Base-by-base conservation (phyloP, 1,140 invertebrate genomes). In the Agrypnia vestita region DNA sequence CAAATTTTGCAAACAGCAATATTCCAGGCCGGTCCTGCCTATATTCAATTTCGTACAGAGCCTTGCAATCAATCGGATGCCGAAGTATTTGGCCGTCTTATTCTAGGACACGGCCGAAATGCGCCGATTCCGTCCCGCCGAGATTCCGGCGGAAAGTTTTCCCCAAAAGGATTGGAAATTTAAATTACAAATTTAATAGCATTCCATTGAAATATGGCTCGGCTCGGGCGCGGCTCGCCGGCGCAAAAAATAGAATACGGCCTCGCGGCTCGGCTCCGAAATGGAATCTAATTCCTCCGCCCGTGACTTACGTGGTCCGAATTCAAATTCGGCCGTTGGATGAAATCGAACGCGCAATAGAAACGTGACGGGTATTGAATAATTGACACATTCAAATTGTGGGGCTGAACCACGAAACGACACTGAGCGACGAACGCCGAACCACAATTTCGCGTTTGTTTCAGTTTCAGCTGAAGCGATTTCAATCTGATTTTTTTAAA, bases 311-410 rank as follows among this genome's bases (percentile, higher is more conserved):
- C 21, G 46, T 21, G 67, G 15, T 71, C 47, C n/a, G 46, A 71
- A 71, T 71, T 71, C 3, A 71, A 71, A 49, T 71, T 71, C 47
- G 59, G 21, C 10, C 9, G 7, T n/a, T 56, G 17, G 53, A 46
- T 35, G 35, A 67, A 44, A 67, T 67, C 21, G 25, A 67, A 35
- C 35, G 62, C 35, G 62, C 25, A 17, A 17, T 56, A 17, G 53
- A 56, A 56, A 46, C 62, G 62, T 67, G 43, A 15, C n/a, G 21
- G 9, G 43, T 46, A 67, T 56, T n/a, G n/a, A 56, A 56, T 12
- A 43, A 67, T 46, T 67, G 35, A 59, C 55, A 59, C 17, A 59
- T 59, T 59, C 21, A 11, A 59, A 59, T 19, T 59, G 17, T 59
- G 21, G 55, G 21, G 21, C 8, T 21, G 55, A 21, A 19, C 25